phyloP scores from a whole-genome alignment of 2,888 invertebrate species.

The Cheilosia vernalis region DNA sequence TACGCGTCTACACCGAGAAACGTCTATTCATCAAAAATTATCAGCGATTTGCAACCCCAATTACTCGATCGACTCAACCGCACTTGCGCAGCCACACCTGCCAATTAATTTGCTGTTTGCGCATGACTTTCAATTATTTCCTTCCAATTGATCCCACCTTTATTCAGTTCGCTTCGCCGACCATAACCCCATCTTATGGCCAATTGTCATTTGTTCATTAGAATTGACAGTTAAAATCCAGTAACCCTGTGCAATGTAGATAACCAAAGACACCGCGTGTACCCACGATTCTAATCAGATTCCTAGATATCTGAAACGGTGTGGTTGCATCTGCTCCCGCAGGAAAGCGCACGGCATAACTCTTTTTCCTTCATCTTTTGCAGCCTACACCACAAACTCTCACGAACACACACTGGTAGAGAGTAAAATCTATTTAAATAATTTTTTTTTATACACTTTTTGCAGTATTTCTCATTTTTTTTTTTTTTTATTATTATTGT shows the following conservation, averaged over 20 bases:
- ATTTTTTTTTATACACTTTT: constrained; percentile 45
- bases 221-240: constrained; percentile 32
- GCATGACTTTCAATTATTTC: constrained; percentile 66
- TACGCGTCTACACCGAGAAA: too few relatives aligned
- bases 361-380: constrained; percentile 49
- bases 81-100: constrained; percentile 40
- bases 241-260: constrained; percentile 31
- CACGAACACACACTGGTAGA: constrained; percentile 33
- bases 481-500: constrained; percentile 68
- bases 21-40: too few relatives aligned
- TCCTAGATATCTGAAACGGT: constrained; percentile 69
- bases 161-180: constrained; percentile 48
- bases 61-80: neutral
- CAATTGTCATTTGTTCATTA: constrained; percentile 68
- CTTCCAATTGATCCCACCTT: constrained; percentile 44
- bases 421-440: constrained; percentile 68
- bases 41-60: too few relatives aligned
- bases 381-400: constrained; percentile 39
- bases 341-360: constrained; percentile 51
- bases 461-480: constrained; percentile 46
- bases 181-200: constrained; percentile 36
- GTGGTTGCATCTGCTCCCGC: constrained; percentile 70
- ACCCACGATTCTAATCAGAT: constrained; percentile 68
- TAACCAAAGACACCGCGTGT: constrained; percentile 39
- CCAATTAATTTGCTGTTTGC: constrained; percentile 55